phyloP scores from a whole-genome alignment of 2,888 invertebrate species.

The Hirtodrosophila confusa region DNA sequence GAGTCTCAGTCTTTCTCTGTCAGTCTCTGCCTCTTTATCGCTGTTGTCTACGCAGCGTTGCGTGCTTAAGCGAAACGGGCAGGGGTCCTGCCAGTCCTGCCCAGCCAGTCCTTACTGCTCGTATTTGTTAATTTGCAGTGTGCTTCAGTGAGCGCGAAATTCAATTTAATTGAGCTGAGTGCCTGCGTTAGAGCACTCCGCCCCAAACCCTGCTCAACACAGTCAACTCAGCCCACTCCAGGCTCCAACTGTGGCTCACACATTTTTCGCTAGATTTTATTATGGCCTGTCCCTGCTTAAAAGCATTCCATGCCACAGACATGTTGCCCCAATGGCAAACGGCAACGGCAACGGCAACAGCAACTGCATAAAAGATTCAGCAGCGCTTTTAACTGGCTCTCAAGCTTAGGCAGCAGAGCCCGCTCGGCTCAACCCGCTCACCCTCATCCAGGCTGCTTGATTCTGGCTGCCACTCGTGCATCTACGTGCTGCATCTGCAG shows the following conservation, averaged over 20 bases:
- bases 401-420: conserved; percentile 36
- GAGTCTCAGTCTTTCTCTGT: conserved; percentile 6
- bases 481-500: conserved; percentile 14
- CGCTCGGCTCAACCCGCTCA: background rate
- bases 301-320: conserved; percentile 72
- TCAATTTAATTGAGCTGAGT: conserved; percentile 82
- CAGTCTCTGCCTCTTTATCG: conserved; percentile 24
- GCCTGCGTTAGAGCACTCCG: conserved; percentile 47
- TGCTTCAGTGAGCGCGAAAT: conserved; percentile 81
- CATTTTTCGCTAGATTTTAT: conserved; percentile 77
- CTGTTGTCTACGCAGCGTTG: conserved; percentile 69
- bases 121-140: conserved; percentile 78
- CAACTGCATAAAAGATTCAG: conserved; percentile 78
- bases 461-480: conserved; percentile 39
- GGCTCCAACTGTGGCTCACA: conserved; percentile 49
- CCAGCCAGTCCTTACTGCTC: conserved; percentile 27
- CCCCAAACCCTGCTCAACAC: background rate
- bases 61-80: conserved; percentile 78
- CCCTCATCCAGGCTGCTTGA: background rate
- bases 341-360: background rate
- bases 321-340: conserved; percentile 31
- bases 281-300: conserved; percentile 74
- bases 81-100: conserved; percentile 50
- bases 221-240: conserved; percentile 22
- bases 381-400: conserved; percentile 77